Conservation (phyloP, 2,888 invertebrate species). For the Scaptomyza polygonia region DNA sequence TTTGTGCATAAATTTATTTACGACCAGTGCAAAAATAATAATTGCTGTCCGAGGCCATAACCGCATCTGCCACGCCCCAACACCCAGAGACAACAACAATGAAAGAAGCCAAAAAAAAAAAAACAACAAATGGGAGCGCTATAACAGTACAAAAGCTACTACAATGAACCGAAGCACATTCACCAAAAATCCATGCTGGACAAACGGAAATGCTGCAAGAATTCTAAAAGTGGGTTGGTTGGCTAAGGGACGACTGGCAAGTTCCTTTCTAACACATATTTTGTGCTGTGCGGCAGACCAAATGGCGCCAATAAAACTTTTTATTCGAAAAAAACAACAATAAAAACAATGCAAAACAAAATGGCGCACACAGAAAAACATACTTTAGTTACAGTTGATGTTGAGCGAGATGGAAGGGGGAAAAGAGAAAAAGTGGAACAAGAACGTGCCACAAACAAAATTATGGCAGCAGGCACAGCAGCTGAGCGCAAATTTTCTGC, state of each 20-base stretch:
- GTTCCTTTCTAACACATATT: slow-evolving; percentile 44
- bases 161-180: not conserved
- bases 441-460: slow-evolving; percentile 44
- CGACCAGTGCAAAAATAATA: slow-evolving; percentile 25
- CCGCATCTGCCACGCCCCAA: slow-evolving; percentile 48
- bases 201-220: not conserved
- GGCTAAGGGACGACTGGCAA: not conserved
- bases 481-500: not conserved
- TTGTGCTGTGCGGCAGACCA: slow-evolving; percentile 64
- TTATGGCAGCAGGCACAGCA: slow-evolving; percentile 25
- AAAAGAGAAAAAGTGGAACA: slow-evolving; percentile 29
- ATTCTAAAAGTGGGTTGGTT: not conserved
- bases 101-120: slow-evolving; percentile 17
- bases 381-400: slow-evolving; percentile 37
- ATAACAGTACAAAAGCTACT: slow-evolving; percentile 8
- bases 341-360: slow-evolving; percentile 16
- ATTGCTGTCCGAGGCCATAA: slow-evolving; percentile 34
- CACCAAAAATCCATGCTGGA: slow-evolving; percentile 3
- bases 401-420: slow-evolving; percentile 14
- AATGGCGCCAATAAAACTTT: slow-evolving; percentile 77
- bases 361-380: slow-evolving; percentile 21
- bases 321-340: slow-evolving; percentile 23
- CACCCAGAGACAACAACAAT: slow-evolving; percentile 19
- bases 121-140: slow-evolving; percentile 20
- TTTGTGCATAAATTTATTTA: slow-evolving; percentile 28